A percentile compares a stretch with the other conserved stretches of the same genome.
phyloP scores from a whole-genome alignment of 1,140 invertebrate genomes.

The Lasaia peninsularis region DNA sequence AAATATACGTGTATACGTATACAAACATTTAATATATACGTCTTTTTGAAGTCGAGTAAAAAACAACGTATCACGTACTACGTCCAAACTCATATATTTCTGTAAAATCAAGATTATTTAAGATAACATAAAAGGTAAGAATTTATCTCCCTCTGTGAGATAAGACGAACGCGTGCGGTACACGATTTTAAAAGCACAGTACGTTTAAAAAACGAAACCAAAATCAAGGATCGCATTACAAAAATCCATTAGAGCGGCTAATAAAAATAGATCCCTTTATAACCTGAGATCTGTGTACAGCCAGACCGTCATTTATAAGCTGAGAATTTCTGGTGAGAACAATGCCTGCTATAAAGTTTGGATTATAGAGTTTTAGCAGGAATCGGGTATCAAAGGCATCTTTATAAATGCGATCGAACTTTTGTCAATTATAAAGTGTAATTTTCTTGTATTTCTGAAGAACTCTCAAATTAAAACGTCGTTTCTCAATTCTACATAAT shows the following conservation, averaged over 20 bases:
- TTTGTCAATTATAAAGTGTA: too few relatives aligned
- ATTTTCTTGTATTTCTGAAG: too few relatives aligned
- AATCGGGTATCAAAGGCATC: too few relatives aligned
- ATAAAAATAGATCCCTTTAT: conserved; percentile 68
- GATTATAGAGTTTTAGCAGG: too few relatives aligned
- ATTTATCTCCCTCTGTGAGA: conserved; percentile 40
- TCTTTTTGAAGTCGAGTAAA: neutral
- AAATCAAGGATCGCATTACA: conserved; percentile 70
- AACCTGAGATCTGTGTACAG: conserved; percentile 43
- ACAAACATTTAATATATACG: too few relatives aligned
- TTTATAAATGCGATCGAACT: too few relatives aligned
- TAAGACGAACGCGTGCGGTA: conserved; percentile 48
- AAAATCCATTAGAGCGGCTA: conserved; percentile 68
- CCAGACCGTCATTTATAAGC: conserved; percentile 37
- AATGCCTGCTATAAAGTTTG: too few relatives aligned
- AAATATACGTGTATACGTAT: too few relatives aligned
- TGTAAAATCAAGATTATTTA: conserved; percentile 1
- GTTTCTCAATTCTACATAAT: too few relatives aligned
- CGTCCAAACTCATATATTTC: neutral
- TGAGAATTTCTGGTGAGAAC: too few relatives aligned
- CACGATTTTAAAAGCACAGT: conserved; percentile 47
- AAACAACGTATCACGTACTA: neutral
- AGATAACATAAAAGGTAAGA: conserved; percentile 21
- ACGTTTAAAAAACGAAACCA: conserved; percentile 52
- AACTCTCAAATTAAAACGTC: too few relatives aligned